Base-by-base conservation (phyloP, 2,113 vertebrate species). In the Regulus satrapa region DNA sequence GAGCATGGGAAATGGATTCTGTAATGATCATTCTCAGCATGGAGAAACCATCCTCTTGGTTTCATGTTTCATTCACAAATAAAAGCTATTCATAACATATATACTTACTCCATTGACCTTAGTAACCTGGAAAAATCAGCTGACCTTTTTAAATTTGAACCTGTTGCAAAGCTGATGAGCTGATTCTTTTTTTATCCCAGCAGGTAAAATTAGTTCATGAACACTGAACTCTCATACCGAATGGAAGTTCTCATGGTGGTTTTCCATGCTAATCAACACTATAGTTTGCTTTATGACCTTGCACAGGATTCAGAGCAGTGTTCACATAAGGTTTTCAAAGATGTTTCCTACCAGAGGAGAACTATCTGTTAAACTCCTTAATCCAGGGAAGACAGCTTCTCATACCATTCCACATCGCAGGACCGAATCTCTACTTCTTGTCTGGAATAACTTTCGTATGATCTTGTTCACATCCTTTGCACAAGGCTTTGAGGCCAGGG, bases 1-100 rank as follows among this genome's bases (percentile, higher is more conserved):
- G 29, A 28, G 32, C 3, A 0, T 31, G 46, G 29, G 9, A 91
- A 82, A 61, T 6, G n/a, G 45, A 29, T 34, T 5, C 0, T 58
- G 34, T 40, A 75, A 91, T 61, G 48, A 64, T 68, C 36, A 36
- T 51, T 79, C 51, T 58, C 4, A 12, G 8, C 29, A 85, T 7
- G 24, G 58, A 69, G 51, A 73, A 83, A 55, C 31, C 40, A 56
- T 2, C 0, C 43, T 79, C 59, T 77, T 0, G 0, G 5, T 73
- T 96, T 54, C 75, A 64, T 28, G 13, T 49, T 85, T 91, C 41
- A 69, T 74, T 76, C 58, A 67, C 41, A 41, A 17, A 78, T 16
- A 55, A 89, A 87, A 85, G 23, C 8, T 62, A 26, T 29, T 24
- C 10, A 40, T 72, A 82, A 76, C 67, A 64, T 56, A 64, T 11